These are phyloP conservation scores for Orycteropus afer DNA, from an alignment of 2,113 vertebrate genomes.

Conservation along the genomic window DNA sequence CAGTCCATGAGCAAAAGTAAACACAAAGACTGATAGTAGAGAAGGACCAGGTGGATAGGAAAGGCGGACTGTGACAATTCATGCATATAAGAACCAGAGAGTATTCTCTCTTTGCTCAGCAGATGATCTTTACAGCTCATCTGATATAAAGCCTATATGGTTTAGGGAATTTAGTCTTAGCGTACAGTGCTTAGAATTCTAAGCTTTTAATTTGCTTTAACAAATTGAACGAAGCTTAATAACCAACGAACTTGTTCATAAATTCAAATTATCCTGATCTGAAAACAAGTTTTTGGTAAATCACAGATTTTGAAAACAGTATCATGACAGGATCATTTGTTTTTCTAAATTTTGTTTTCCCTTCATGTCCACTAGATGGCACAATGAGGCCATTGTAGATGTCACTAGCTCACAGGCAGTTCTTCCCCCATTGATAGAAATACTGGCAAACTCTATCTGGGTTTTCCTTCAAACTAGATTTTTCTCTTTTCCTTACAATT, in stretches of 20 bases:
- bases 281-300: not conserved
- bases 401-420: rapidly evolving
- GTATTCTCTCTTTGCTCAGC: not conserved
- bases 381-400: not conserved
- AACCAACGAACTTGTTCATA: not conserved
- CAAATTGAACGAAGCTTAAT: not conserved
- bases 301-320: not conserved
- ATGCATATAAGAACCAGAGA: not conserved
- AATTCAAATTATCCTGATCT: constrained; percentile 8
- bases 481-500: not conserved
- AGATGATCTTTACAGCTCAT: not conserved
- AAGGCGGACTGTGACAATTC: not conserved
- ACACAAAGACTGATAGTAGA: not conserved
- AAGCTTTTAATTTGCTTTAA: not conserved
- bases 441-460: not conserved
- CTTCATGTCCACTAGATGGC: constrained; percentile 33
- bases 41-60: not conserved
- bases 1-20: not conserved
- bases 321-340: not conserved
- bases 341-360: not conserved
- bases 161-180: not conserved
- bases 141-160: not conserved
- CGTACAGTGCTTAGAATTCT: not conserved
- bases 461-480: not conserved
- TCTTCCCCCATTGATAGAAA: not conserved